Percentiles rank a stretch among this genome's conserved stretches.
These are phyloP conservation scores for Drosophila arawakana DNA, from an alignment of 1,140 invertebrate genomes.

Conservation along the genomic window DNA sequence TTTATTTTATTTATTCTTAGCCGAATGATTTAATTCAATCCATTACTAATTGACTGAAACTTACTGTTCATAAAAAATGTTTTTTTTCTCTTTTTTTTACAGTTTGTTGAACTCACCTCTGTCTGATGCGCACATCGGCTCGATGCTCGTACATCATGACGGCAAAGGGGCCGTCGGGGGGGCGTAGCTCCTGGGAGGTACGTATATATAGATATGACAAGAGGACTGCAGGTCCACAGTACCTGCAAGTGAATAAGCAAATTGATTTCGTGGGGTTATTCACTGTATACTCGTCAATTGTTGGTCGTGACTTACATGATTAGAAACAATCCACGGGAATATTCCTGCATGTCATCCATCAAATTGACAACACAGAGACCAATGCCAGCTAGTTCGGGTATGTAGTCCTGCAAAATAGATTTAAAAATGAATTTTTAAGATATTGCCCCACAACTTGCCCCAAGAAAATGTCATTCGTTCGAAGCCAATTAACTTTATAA, in stretches of 20 bases:
- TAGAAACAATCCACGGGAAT: conserved; percentile 87
- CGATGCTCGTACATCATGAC: conserved; percentile 86
- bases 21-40: too few species aligned
- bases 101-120: conserved; percentile 69
- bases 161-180: conserved; percentile 85
- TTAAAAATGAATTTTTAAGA: conserved; percentile 7
- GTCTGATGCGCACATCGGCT: conserved; percentile 75
- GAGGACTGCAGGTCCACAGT: conserved; percentile 87
- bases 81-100: too few species aligned
- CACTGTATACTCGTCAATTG: background rate
- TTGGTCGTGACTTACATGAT: conserved; percentile 86
- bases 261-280: too few species aligned
- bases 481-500: conserved; percentile 56
- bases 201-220: conserved; percentile 88
- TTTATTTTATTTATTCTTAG: too few species aligned
- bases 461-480: conserved; percentile 29
- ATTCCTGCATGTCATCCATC: conserved; percentile 88
- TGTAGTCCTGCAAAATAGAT: conserved; percentile 83
- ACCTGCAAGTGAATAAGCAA: conserved; percentile 84
- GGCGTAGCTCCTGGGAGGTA: conserved; percentile 87
- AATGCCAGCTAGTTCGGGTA: conserved; percentile 85
- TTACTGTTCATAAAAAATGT: too few species aligned
- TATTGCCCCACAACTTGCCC: background rate
- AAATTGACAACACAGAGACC: conserved; percentile 87
- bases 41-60: too few species aligned